Evolutionary conservation across 2,797 vertebrate genomes (phyloP), one percentile per base, ranked within the genome.

Genomic region (Cetoscarus ocellatus): DNA sequence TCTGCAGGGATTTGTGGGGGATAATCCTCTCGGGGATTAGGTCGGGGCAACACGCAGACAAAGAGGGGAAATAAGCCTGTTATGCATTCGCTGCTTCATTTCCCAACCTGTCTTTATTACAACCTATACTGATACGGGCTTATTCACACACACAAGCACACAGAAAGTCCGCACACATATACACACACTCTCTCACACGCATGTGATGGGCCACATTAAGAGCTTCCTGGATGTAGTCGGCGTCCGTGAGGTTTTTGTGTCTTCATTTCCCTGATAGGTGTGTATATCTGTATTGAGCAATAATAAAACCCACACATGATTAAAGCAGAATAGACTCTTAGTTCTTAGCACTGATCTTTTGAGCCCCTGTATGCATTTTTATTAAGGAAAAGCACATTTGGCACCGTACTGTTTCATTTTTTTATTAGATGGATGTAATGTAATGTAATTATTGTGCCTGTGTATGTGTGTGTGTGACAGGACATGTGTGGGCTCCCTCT

Each of bases 31-130:
- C 83, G 91, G 90, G 92, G 92, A 93, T 93, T 93, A 93, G 90
- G 90, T 91, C 85, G 88, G 91, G 90, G 91, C 92, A 93, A 93
- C 92, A 93, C 82, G 86, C 90, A 92, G 92, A 93, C 92, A 93
- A 92, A 92, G 90, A 93, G 92, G 88, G 90, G 92, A 93, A 93
- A 92, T 93, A 93, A 93, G 90, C 92, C 90, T 91, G 92, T 93
- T 93, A 93, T 92, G 92, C 90, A 93, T 93, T 93, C 88, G 83
- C 89, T 92, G 91, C 92, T 93, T 93, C 90, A 92, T 93, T 92
- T 93, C 90, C 91, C 92, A 93, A 92, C 92, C 92, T 93, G 92
- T 92, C 92, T 93, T 92, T 93, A 93, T 93, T 93, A 93, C 90
- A 92, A 87, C 87, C 89, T 92, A 90, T 87, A 91, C 92, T 91